Evolutionary conservation across 2,888 invertebrate genomes (phyloP).

Genomic region (Andrena bicolor): DNA sequence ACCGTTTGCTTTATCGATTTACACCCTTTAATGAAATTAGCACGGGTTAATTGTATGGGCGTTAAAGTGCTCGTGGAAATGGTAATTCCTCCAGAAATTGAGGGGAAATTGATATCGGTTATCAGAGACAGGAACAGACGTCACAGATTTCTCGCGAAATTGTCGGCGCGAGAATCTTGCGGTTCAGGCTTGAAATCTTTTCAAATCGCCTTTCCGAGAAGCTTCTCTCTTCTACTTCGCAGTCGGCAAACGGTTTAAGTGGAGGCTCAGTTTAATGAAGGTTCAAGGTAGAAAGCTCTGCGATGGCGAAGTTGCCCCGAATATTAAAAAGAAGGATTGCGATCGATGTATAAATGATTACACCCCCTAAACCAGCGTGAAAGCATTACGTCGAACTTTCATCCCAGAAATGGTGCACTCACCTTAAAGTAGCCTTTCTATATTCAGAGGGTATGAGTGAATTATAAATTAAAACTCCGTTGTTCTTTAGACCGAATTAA

Average conservation of each 20-base stretch:
- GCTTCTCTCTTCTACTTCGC: not conserved
- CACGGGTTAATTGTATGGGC: conserved; percentile 11
- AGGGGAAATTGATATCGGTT: not conserved
- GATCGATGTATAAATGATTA: conserved; percentile 35
- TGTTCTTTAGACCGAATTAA: not conserved
- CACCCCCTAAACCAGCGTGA: not conserved
- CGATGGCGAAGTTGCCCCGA: not conserved
- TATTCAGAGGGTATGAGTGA: conserved; percentile 18
- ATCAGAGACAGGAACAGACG: not conserved
- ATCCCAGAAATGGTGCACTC: not conserved
- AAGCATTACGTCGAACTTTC: conserved; percentile 13
- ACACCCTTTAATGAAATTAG: not conserved
- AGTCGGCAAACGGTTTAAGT: not conserved
- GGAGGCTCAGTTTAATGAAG: not conserved
- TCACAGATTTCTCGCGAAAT: no score
- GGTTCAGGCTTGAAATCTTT: not conserved
- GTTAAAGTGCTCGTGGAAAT: not conserved
- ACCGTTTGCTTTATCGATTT: conserved; percentile 33
- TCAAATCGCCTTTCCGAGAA: not conserved
- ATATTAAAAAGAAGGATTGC: conserved; percentile 1
- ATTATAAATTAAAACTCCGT: conserved; percentile 23
- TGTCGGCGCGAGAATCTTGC: no score
- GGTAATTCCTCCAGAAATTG: not conserved
- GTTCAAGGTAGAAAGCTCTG: no score
- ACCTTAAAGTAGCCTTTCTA: conserved; percentile 39